These are phyloP conservation scores for Drosophila mulleri DNA, from an alignment of 2,888 invertebrate species.

Conservation along the genomic window DNA sequence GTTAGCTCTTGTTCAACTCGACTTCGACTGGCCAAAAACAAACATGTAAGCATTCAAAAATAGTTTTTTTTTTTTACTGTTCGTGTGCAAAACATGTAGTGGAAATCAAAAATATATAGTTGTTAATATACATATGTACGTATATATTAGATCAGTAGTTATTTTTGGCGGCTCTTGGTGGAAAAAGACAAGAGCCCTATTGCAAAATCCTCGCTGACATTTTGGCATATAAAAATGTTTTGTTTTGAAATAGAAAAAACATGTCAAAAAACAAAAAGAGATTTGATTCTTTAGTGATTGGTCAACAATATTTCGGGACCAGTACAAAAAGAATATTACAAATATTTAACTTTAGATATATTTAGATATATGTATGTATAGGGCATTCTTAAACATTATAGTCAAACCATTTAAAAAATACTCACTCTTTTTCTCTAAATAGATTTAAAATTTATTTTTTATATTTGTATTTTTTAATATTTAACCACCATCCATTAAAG, in stretches of 20 bases:
- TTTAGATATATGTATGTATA: slow-evolving; percentile 44
- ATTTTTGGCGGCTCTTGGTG: slow-evolving; percentile 16
- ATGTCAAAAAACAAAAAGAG: slow-evolving; percentile 73
- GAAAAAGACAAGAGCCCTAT: slow-evolving; percentile 47
- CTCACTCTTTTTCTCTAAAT: slow-evolving; percentile 85
- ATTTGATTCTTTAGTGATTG: slow-evolving; percentile 61
- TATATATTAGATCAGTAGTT: slow-evolving; percentile 27
- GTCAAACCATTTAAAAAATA: slow-evolving; percentile 82
- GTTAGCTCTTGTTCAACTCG: slow-evolving; percentile 28
- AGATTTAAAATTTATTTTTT: slow-evolving; percentile 69
- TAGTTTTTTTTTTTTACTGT: slow-evolving; percentile 31
- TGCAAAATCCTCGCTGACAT: slow-evolving; percentile 74
- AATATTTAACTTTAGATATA: slow-evolving; percentile 32
- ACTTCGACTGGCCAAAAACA: slow-evolving; percentile 69
- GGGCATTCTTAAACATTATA: slow-evolving; percentile 79
- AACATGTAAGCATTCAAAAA: slow-evolving; percentile 82
- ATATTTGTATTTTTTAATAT: slow-evolving; percentile 58
- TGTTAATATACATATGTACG: slow-evolving; percentile 9
- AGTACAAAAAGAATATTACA: slow-evolving; percentile 50
- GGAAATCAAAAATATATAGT: slow-evolving; percentile 25
- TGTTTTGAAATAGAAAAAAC: slow-evolving; percentile 71
- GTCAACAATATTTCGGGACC: slow-evolving; percentile 62
- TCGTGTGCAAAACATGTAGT: slow-evolving; percentile 63
- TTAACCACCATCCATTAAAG: slow-evolving; percentile 78
- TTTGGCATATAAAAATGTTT: slow-evolving; percentile 42